Evolutionary conservation across 2,797 vertebrate genomes (phyloP), one percentile per base, ranked within the genome.

Genomic region (Australoheros facetus): DNA sequence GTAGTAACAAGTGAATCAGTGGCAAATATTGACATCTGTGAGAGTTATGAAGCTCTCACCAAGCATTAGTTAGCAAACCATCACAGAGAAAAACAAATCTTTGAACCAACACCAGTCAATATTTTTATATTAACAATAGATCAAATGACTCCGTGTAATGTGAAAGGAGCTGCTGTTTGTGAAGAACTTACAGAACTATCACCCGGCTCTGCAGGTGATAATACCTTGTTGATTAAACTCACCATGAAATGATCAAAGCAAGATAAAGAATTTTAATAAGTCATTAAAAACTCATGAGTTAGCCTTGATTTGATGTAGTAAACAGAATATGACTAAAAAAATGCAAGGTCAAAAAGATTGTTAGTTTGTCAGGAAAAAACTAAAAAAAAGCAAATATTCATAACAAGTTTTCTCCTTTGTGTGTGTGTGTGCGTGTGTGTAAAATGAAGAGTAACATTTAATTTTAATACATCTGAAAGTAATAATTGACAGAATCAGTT

Each of bases 1-100:
- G 57, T 19, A 34, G 75, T 37, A 83, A 89, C 81, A 80, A 86
- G 74, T 30, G 34, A 73, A 83, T 69, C 12, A 71, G 84, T 59
- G 76, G 56, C 23, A 71, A 81, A 77, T 82, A 86, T 79, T 76
- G 85, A 87, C 56, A 60, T 23, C 21, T 11, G 4, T 60, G 59
- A 62, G 71, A 81, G 75, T 72, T 77, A 83, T 76, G 72, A 39
- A 3, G 71, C 26, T 71, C 37, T 71, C 56, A 56, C 21, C 56
- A 42, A 45, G 54, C 72, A 54, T 66, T 78, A 78, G 79, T 60
- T 75, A 77, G 77, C 19, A 45, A 85, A 77, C 70, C 72, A 56
- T 28, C 76, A 69, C 3, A 3, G 21, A 32, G 26, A 71, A 53
- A 71, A 81, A 82, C 75, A 75, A 37, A 73, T 85, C 4, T 81